Conservation (phyloP, 30 jellyfish, hydroid and myxozoan species). For the Calvadosia cruxmelitensis region DNA sequence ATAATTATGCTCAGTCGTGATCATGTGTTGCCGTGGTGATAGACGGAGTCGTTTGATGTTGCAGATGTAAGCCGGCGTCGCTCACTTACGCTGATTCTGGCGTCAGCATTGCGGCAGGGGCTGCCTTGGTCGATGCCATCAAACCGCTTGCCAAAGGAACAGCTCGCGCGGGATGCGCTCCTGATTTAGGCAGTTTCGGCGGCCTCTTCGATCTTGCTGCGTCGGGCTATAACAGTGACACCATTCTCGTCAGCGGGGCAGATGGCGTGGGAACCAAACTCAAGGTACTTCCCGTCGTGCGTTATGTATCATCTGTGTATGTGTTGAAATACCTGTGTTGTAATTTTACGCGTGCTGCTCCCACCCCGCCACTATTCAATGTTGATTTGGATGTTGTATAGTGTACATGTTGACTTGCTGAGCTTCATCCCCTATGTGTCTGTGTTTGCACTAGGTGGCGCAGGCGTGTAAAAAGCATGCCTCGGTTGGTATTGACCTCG, state of each 20-base stretch:
- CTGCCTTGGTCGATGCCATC: slow-evolving; percentile 73
- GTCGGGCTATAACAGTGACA: slow-evolving; percentile 55
- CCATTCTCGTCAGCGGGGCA: slow-evolving; percentile 76
- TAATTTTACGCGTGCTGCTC: too few relatives aligned
- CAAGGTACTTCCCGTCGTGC: slow-evolving; percentile 29
- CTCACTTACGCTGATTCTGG: slow-evolving; percentile 74
- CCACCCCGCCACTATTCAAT: too few relatives aligned
- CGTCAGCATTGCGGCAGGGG: slow-evolving; percentile 80
- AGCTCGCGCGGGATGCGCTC: slow-evolving; percentile 68
- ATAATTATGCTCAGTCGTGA: too few relatives aligned
- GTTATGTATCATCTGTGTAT: too few relatives aligned
- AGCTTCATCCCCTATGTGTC: too few relatives aligned
- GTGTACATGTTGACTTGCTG: too few relatives aligned
- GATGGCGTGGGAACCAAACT: slow-evolving; percentile 97
- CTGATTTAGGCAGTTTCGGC: slow-evolving; percentile 86
- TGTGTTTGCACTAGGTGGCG: slow-evolving; percentile 69
- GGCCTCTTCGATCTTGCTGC: slow-evolving; percentile 81
- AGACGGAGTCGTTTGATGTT: too few relatives aligned
- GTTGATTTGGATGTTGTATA: too few relatives aligned
- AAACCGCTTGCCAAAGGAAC: slow-evolving; percentile 82
- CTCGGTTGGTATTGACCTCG: slow-evolving; percentile 84
- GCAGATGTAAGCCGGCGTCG: slow-evolving; percentile 31
- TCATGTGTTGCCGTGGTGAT: too few relatives aligned
- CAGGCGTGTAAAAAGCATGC: slow-evolving; percentile 56
- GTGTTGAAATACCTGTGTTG: too few relatives aligned